phyloP scores from a whole-genome alignment of 2,888 invertebrate species.

The Rugalucina vietnamica region DNA sequence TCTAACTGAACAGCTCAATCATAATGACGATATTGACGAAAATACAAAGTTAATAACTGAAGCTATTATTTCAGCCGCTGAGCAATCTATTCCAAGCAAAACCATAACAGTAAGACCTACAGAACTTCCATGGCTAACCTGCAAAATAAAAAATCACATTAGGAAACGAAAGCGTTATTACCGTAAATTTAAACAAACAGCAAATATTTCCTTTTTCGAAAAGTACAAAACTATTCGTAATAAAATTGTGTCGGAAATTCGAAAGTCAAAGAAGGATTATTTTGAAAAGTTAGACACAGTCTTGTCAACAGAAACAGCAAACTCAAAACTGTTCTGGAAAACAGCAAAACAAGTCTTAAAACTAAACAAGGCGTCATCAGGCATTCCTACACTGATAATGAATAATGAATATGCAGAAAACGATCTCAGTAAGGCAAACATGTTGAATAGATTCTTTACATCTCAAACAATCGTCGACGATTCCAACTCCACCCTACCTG shows the following conservation, averaged over 20 bases:
- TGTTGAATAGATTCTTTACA: neutral
- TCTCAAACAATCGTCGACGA: neutral
- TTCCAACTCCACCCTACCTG: neutral
- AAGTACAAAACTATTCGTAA: neutral
- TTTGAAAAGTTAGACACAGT: neutral
- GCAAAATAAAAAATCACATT: neutral
- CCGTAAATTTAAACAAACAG: neutral
- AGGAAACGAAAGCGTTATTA: neutral
- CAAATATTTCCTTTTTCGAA: neutral
- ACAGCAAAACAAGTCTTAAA: conserved; percentile 1
- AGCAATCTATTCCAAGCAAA: neutral
- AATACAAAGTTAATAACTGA: neutral
- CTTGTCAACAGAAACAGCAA: neutral
- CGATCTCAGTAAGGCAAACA: neutral
- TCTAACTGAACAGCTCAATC: neutral
- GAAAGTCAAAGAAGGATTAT: neutral
- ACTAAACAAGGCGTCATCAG: neutral
- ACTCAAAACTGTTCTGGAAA: conserved; percentile 2
- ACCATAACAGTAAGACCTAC: neutral
- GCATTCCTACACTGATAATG: neutral
- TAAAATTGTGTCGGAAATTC: neutral
- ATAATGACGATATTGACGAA: neutral
- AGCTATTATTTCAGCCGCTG: neutral
- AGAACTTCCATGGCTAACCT: neutral
- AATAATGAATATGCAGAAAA: neutral